A percentile compares a stretch with the other conserved stretches of the same genome.
phyloP scores from a whole-genome alignment of 2,888 invertebrate species.

The Furcula furcula region DNA sequence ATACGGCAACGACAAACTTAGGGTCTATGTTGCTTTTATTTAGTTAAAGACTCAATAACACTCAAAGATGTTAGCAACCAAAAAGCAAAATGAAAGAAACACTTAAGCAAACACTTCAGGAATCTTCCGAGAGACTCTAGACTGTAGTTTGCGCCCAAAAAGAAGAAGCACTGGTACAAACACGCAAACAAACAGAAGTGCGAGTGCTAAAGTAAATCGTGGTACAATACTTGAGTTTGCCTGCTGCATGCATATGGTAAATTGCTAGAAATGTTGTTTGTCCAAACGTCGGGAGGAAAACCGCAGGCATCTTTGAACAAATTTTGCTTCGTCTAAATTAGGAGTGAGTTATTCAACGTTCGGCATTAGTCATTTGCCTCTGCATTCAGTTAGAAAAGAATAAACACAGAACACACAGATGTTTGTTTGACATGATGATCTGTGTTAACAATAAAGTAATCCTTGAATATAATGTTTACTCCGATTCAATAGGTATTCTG shows the following conservation, averaged over 20 bases:
- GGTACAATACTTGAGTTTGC: constrained; percentile 22
- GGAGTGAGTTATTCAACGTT: constrained; percentile 10
- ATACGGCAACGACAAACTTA: no score
- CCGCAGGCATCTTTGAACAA: constrained; percentile 13
- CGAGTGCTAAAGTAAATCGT: constrained; percentile 35
- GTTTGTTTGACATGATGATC: no score
- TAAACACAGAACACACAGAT: no score
- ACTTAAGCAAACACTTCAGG: neutral
- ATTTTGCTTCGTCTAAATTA: constrained; percentile 24
- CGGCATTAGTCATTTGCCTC: constrained; percentile 21
- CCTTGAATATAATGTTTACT: no score
- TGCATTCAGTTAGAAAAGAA: no score
- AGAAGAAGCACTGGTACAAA: constrained; percentile 28
- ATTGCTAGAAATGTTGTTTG: constrained; percentile 16
- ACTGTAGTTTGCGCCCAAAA: constrained; percentile 12
- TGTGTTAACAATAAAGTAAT: no score
- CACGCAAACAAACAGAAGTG: constrained; percentile 39
- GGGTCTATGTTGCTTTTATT: no score
- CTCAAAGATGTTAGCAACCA: neutral
- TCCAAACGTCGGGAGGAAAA: constrained; percentile 6
- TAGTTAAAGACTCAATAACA: no score
- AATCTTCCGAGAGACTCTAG: constrained; percentile 11
- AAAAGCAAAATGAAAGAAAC: neutral
- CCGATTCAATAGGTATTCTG: no score
- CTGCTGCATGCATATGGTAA: constrained; percentile 17